Conservation (phyloP, 2,113 vertebrate species). For the human region DNA sequence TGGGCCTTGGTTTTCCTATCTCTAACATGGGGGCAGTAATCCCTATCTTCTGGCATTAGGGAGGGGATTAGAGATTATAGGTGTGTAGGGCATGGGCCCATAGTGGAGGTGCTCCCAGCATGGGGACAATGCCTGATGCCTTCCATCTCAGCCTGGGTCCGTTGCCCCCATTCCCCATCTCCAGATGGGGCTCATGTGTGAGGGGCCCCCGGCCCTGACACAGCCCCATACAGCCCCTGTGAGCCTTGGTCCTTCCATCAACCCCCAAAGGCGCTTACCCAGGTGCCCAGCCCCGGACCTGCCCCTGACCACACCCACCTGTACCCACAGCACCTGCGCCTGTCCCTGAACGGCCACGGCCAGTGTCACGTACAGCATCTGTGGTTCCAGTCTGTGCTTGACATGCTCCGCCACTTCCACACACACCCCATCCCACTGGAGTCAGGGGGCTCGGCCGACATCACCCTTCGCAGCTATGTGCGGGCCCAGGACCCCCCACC, state of each 20-base stretch:
- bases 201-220: background rate
- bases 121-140: background rate
- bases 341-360: constrained; percentile 95
- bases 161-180: too few species aligned
- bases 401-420: constrained; percentile 99
- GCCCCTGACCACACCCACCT: background rate
- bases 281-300: background rate
- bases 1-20: background rate
- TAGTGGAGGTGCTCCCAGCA: background rate
- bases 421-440: constrained; percentile 96
- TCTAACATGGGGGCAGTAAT: background rate
- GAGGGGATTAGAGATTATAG: background rate
- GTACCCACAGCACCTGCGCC: constrained; percentile 91
- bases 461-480: constrained; percentile 96
- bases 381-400: constrained; percentile 98
- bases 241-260: rapidly evolving
- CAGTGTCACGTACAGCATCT: constrained; percentile 99
- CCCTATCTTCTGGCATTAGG: background rate
- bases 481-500: constrained; percentile 87
- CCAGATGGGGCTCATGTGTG: background rate
- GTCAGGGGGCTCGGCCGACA: constrained; percentile 95
- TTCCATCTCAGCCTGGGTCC: background rate
- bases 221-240: background rate
- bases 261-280: background rate
- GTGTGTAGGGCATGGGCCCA: background rate